Evolutionary conservation across 1,140 invertebrate species (phyloP), one percentile per base, ranked within the genome.

Genomic region (Euwallacea similis): DNA sequence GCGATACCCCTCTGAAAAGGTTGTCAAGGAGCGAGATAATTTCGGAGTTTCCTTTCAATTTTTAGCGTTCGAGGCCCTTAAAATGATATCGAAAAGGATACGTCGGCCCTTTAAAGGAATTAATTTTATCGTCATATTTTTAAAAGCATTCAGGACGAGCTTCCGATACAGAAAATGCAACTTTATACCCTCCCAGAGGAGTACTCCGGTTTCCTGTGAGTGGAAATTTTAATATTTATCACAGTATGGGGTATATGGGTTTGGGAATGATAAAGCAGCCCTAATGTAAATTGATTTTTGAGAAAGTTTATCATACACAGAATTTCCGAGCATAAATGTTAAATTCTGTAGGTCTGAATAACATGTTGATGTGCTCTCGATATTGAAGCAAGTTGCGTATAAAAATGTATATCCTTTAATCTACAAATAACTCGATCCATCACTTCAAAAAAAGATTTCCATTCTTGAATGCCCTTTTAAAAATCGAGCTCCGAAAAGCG

Each of bases 51-150:
- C 46, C 54, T 65, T 65, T 65, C 62, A 65, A 65, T 65, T 65
- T 65, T 54, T 65, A 65, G 53, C 62, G 50, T 65, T 33, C 62
- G 54, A n/a, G 21, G 62, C 65, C 65, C 65, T 60, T 33, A 53
- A 42, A 68, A 41, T 68, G 66, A 68, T 68, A 69, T 62, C 67
- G 58, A 69, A 69, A 62, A 62, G 67, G 67, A 61, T 63, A 62
- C 58, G 42, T 42, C 42, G 47, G 67, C 63, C 64, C 62, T 65
- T 65, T 41, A 65, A 66, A 53, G 53, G 59, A 65, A 71, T 71
- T 71, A 71, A 71, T 71, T 71, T 71, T 71, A 71, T 71, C 61
- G 59, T 71, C 61, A 71, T 64, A 64, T 65, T 65, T 65, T 59
- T 58, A 71, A 64, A 71, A 71, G 62, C 44, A 60, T 68, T 61